A percentile compares a stretch with the other conserved stretches of the same genome.
phyloP scores from a whole-genome alignment of 2,797 vertebrate genomes.

The Balearica regulorum region DNA sequence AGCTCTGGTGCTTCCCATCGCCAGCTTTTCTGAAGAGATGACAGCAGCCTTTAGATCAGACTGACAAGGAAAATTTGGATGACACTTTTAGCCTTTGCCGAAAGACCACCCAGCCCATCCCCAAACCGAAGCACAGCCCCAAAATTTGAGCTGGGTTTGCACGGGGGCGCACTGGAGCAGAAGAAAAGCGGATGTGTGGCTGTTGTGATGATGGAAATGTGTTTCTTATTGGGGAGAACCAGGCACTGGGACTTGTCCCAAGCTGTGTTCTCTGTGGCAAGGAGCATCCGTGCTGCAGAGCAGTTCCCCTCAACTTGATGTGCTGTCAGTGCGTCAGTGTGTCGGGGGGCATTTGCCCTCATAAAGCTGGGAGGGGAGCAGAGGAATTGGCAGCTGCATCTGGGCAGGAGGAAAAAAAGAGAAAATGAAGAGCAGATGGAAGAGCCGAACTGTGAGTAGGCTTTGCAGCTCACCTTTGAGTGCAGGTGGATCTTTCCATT shows the following conservation, averaged over 20 bases:
- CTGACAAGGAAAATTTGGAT: background rate
- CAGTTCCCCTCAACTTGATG: background rate
- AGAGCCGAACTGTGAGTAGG: background rate
- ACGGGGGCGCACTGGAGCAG: background rate
- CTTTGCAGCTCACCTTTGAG: constrained; percentile 12
- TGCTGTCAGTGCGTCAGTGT: background rate
- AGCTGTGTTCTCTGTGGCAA: background rate
- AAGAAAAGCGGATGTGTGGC: background rate
- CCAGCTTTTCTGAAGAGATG: background rate
- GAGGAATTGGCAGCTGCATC: background rate
- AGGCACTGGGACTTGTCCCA: background rate
- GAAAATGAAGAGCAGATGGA: constrained; percentile 57
- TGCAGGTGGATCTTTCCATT: background rate
- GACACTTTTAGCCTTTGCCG: background rate
- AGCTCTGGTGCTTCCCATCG: fast-evolving
- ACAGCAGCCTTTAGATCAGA: background rate
- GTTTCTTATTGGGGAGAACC: background rate
- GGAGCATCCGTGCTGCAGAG: background rate
- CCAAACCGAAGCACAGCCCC: background rate
- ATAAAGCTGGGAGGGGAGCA: background rate
- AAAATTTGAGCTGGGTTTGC: background rate
- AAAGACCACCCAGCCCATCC: background rate
- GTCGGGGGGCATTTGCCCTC: background rate
- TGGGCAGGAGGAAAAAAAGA: background rate
- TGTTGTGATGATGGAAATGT: background rate